These are phyloP conservation scores for Lampropteryx suffumata DNA, from an alignment of 2,888 invertebrate genomes.

Conservation along the genomic window DNA sequence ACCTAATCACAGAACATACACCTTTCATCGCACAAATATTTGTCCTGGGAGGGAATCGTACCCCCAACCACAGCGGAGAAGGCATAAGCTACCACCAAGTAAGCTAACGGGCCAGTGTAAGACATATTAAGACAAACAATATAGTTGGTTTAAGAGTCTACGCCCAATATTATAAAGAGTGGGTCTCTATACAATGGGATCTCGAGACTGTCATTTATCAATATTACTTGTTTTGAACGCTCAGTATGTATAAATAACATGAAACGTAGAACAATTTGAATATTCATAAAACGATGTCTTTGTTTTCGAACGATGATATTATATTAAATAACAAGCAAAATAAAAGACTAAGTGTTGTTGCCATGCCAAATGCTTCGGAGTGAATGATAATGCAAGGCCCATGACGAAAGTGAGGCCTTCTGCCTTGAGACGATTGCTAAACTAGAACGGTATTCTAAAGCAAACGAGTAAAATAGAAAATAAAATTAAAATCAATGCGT, in stretches of 20 bases:
- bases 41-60: no score
- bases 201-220: background rate
- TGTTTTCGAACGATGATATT: slow-evolving; percentile 18
- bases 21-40: no score
- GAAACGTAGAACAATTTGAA: slow-evolving; percentile 19
- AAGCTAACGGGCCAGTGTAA: no score
- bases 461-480: background rate
- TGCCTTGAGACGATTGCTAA: slow-evolving; percentile 19
- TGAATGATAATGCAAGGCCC: slow-evolving; percentile 22
- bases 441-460: slow-evolving; percentile 28
- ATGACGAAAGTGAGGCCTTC: slow-evolving; percentile 19
- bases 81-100: no score
- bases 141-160: no score
- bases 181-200: no score
- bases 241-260: background rate
- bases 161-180: no score
- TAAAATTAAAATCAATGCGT: no score
- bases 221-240: slow-evolving; percentile 16
- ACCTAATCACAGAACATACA: no score
- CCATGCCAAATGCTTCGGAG: slow-evolving; percentile 20
- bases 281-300: slow-evolving; percentile 28
- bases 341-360: slow-evolving; percentile 21
- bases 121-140: no score
- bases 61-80: no score
- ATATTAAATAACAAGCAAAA: slow-evolving; percentile 6